Conservation (phyloP, 1,140 invertebrate species). For the Lineus longissimus region DNA sequence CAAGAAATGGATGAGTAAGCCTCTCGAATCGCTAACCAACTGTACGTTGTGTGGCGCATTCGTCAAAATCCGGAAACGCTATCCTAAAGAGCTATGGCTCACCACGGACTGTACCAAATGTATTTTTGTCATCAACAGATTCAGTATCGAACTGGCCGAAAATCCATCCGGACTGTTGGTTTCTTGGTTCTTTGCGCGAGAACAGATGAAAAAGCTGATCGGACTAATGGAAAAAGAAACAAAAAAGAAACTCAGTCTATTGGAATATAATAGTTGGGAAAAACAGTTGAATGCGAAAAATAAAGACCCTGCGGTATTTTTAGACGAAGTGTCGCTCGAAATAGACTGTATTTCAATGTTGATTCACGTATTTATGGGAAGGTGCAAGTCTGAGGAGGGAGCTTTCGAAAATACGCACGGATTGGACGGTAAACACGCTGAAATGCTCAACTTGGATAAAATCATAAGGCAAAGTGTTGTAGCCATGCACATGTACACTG, state of each 20-base stretch:
- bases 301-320: not conserved
- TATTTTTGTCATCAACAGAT: constrained; percentile 2
- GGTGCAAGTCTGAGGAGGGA: constrained; percentile 1
- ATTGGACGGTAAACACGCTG: constrained; percentile 2
- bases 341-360: constrained; percentile 1
- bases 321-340: not conserved
- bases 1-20: constrained; percentile 3
- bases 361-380: constrained; percentile 2
- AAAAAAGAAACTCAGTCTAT: constrained; percentile 1
- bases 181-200: constrained; percentile 1
- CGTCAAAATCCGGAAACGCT: not conserved
- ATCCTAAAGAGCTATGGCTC: constrained; percentile 6
- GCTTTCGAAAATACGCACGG: constrained; percentile 5
- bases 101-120: constrained; percentile 1
- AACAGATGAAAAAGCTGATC: not conserved
- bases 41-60: not conserved
- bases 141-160: constrained; percentile 7
- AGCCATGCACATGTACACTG: constrained; percentile 4
- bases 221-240: not conserved
- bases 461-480: constrained; percentile 1
- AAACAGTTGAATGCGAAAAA: not conserved
- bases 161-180: not conserved
- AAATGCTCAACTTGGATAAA: constrained; percentile 6
- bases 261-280: not conserved
- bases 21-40: constrained; percentile 1